phyloP scores from a whole-genome alignment of 2,888 invertebrate species.

The Liposcelis brunnea region DNA sequence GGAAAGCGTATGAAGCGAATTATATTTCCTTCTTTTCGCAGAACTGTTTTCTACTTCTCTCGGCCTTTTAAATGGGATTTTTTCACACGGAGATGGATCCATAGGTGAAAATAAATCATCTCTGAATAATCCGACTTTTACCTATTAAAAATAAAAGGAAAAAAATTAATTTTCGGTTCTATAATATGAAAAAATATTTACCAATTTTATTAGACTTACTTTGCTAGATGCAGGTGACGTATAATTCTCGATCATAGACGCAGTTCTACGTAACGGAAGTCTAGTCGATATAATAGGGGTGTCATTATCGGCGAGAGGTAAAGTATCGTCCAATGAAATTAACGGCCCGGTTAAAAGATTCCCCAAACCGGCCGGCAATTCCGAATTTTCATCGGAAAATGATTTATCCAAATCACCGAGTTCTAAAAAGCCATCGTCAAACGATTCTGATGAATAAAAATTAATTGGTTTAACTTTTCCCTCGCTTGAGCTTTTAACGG shows the following conservation, averaged over 20 bases:
- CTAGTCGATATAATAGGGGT: constrained; percentile 16
- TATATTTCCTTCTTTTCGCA: constrained; percentile 16
- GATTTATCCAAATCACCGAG: constrained; percentile 20
- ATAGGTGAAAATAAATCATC: no score
- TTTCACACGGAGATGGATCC: constrained; percentile 14
- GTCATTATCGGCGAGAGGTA: constrained; percentile 8
- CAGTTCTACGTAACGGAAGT: constrained; percentile 29
- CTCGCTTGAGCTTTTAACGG: constrained; percentile 16
- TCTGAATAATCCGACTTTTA: no score
- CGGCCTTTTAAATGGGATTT: constrained; percentile 6
- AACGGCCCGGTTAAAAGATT: constrained; percentile 39
- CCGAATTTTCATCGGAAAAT: constrained; percentile 25
- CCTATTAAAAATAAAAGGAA: no score
- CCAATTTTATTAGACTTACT: constrained; percentile 10
- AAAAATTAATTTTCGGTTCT: no score
- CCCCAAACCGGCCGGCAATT: constrained; percentile 37
- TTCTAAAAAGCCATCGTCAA: constrained; percentile 47
- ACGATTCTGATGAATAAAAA: constrained; percentile 35
- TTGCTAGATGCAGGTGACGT: constrained; percentile 15
- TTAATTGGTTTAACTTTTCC: constrained; percentile 20
- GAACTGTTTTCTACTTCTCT: constrained; percentile 17
- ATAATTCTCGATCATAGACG: constrained; percentile 15
- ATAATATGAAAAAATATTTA: neutral
- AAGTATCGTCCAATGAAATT: constrained; percentile 14
- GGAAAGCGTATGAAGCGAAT: constrained; percentile 13